phyloP scores from a whole-genome alignment of 2,797 vertebrate species.

The Pyrocephalus nanus region DNA sequence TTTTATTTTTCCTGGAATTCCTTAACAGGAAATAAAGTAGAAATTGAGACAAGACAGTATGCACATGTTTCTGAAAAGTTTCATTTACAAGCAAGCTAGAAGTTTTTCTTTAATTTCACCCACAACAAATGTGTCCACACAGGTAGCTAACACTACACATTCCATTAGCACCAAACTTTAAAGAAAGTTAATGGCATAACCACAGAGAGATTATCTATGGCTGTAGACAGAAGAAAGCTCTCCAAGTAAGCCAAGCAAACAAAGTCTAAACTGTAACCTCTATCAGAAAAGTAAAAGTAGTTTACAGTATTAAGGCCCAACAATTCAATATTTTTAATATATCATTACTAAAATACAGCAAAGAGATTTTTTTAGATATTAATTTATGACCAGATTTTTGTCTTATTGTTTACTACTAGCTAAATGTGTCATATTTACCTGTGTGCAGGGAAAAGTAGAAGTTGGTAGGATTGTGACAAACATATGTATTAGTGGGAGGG shows the following conservation, averaged over 20 bases:
- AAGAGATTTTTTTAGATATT: not conserved
- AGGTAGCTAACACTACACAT: not conserved
- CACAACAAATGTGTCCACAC: not conserved
- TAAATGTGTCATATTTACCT: constrained; percentile 76
- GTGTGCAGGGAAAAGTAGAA: constrained; percentile 97
- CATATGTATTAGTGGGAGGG: constrained; percentile 96
- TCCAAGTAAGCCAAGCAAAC: not conserved
- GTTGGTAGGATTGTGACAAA: constrained; percentile 96
- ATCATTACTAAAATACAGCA: not conserved
- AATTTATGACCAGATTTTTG: not conserved
- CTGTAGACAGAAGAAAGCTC: not conserved
- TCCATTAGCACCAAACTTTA: not conserved
- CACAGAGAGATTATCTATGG: not conserved
- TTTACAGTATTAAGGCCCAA: not conserved
- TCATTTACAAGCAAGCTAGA: not conserved
- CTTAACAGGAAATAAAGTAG: not conserved
- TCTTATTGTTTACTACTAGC: not conserved
- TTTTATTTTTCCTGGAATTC: not conserved
- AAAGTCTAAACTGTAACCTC: not conserved
- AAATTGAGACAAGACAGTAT: not conserved
- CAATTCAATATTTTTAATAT: not conserved
- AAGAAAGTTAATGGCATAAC: not conserved
- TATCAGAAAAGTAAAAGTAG: not conserved
- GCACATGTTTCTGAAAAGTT: not conserved
- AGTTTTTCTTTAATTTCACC: not conserved